Evolutionary conservation across 1,140 invertebrate species (phyloP).

Genomic region (Hypsibius dujardini): DNA sequence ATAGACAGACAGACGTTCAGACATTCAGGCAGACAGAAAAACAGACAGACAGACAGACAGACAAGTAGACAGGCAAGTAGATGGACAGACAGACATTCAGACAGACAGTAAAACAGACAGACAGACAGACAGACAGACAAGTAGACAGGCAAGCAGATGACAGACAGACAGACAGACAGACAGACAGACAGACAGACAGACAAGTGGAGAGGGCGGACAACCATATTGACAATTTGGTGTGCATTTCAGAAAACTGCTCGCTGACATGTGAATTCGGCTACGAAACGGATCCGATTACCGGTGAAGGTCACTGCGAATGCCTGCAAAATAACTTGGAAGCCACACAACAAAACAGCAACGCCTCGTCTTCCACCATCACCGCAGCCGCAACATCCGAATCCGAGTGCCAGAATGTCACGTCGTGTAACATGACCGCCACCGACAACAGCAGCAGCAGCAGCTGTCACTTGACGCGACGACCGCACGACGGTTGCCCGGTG

Average conservation of each 20-base stretch:
- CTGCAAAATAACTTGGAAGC: neutral
- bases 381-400: neutral
- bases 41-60: too few relatives aligned
- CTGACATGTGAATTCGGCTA: constrained; percentile 1
- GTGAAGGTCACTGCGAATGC: neutral
- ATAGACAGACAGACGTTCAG: too few relatives aligned
- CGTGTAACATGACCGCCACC: neutral
- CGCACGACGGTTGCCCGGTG: neutral
- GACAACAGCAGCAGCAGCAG: neutral
- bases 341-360: neutral
- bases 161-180: too few relatives aligned
- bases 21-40: too few relatives aligned
- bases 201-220: too few relatives aligned
- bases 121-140: too few relatives aligned
- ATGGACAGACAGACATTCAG: too few relatives aligned
- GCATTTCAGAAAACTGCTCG: constrained; percentile 15
- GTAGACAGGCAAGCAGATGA: too few relatives aligned
- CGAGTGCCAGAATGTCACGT: neutral
- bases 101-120: too few relatives aligned
- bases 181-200: too few relatives aligned
- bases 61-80: too few relatives aligned
- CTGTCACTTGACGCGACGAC: neutral
- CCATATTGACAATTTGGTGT: too few relatives aligned
- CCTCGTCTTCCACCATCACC: neutral
- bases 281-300: neutral